Evolutionary conservation across 2,113 vertebrate species (phyloP).

Genomic region (Poeciliopsis turrubarensis): DNA sequence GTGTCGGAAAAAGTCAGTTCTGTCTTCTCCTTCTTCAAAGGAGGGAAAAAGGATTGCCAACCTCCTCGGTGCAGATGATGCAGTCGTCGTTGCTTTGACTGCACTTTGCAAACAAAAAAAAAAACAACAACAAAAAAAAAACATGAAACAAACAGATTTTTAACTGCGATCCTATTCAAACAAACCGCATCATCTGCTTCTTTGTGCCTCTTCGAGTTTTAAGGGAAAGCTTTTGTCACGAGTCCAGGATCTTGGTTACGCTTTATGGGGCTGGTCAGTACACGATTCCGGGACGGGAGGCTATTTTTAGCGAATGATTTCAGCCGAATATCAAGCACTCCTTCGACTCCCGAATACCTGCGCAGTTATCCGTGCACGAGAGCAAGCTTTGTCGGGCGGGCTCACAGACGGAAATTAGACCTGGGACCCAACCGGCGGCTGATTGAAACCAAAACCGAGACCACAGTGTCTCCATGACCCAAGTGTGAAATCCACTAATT

Average conservation of each 20-base stretch:
- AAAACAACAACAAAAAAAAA: no score
- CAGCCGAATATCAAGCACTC: constrained; percentile 33
- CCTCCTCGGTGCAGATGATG: constrained; percentile 41
- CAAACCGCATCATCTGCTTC: constrained; percentile 57
- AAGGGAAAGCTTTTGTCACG: constrained; percentile 48
- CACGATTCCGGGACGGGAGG: constrained; percentile 36
- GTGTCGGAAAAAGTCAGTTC: constrained; percentile 54
- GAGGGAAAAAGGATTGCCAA: constrained; percentile 42
- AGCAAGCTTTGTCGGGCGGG: constrained; percentile 25
- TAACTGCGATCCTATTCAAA: constrained; percentile 30
- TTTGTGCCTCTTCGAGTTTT: constrained; percentile 36
- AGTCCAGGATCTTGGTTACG: constrained; percentile 49
- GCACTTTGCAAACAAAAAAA: constrained; percentile 14
- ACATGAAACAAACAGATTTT: constrained; percentile 18
- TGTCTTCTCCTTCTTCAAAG: constrained; percentile 50
- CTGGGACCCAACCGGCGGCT: constrained; percentile 45
- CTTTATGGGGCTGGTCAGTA: constrained; percentile 52
- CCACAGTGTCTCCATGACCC: constrained; percentile 39
- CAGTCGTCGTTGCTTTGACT: constrained; percentile 37
- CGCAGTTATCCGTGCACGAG: constrained; percentile 12
- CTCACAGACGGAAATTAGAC: constrained; percentile 58
- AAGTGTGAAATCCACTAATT: constrained; percentile 72
- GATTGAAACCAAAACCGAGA: constrained; percentile 50
- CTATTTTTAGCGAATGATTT: constrained; percentile 34
- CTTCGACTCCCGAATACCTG: constrained; percentile 31